These are phyloP conservation scores for Bostrychus sinensis DNA, from an alignment of 2,113 vertebrate species.

Conservation along the genomic window DNA sequence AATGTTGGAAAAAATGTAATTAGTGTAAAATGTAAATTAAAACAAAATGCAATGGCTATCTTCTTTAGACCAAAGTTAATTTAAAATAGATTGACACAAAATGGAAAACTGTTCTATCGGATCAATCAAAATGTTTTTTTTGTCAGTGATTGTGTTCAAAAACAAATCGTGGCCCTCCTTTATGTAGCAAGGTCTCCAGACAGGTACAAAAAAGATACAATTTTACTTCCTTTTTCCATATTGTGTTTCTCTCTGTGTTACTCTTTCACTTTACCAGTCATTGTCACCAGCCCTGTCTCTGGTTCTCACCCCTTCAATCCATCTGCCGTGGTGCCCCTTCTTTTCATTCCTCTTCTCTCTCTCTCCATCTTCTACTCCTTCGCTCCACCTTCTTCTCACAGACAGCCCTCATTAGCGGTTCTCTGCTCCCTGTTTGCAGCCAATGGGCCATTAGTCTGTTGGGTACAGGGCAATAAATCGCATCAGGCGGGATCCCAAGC, in stretches of 20 bases:
- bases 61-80: no score
- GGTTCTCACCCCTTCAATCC: constrained; percentile 33
- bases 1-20: no score
- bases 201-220: no score
- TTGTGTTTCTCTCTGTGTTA: background rate
- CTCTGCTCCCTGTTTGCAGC: constrained; percentile 67
- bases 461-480: constrained; percentile 67
- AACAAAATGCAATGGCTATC: no score
- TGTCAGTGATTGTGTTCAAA: no score
- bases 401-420: constrained; percentile 64
- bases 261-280: constrained; percentile 11
- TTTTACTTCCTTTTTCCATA: no score
- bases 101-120: no score
- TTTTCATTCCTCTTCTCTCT: constrained; percentile 16
- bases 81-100: no score
- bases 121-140: no score
- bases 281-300: constrained; percentile 32
- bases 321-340: constrained; percentile 30
- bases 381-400: constrained; percentile 32
- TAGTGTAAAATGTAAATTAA: no score
- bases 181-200: no score
- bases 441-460: constrained; percentile 71
- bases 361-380: constrained; percentile 8
- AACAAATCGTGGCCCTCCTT: no score
- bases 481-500: constrained; percentile 61